Evolutionary conservation across 2,888 invertebrate species (phyloP).

Genomic region (Tinea pellionella): DNA sequence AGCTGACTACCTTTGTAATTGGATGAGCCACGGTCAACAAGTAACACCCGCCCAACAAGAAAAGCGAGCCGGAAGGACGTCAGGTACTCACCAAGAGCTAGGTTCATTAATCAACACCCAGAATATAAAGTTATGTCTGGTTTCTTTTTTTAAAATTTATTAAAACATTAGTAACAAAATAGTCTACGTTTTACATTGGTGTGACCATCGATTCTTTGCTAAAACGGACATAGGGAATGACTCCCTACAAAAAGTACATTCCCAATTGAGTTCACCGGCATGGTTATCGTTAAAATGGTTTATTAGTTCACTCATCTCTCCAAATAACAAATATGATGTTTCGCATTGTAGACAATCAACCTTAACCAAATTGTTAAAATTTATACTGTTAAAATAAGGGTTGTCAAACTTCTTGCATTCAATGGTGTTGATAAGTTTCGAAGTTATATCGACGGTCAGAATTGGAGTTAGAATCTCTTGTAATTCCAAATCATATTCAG

Average conservation of each 20-base stretch:
- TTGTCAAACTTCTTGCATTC: not conserved
- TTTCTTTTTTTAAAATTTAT: no score
- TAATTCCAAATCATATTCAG: conserved; percentile 33
- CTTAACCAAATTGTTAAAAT: conserved; percentile 22
- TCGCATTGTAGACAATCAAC: conserved; percentile 33
- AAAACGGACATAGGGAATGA: not conserved
- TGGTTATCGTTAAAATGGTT: conserved; percentile 33
- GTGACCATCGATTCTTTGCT: not conserved
- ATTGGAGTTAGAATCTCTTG: conserved; percentile 33
- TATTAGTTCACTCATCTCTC: conserved; percentile 17
- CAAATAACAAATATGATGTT: conserved; percentile 18
- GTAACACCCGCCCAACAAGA: no score
- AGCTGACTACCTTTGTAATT: no score
- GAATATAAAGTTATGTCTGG: no score
- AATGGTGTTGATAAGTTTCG: not conserved
- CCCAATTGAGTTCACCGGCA: conserved; percentile 31
- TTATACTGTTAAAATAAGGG: not conserved
- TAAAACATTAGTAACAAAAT: no score
- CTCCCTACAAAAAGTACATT: conserved; percentile 29
- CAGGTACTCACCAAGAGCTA: no score
- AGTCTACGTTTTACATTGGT: not conserved
- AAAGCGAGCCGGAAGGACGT: no score
- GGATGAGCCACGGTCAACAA: no score
- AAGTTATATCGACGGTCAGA: conserved; percentile 20
- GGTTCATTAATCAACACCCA: no score